Base-by-base conservation (phyloP, 2,888 invertebrate species). In the Drosophila acutilabella region DNA sequence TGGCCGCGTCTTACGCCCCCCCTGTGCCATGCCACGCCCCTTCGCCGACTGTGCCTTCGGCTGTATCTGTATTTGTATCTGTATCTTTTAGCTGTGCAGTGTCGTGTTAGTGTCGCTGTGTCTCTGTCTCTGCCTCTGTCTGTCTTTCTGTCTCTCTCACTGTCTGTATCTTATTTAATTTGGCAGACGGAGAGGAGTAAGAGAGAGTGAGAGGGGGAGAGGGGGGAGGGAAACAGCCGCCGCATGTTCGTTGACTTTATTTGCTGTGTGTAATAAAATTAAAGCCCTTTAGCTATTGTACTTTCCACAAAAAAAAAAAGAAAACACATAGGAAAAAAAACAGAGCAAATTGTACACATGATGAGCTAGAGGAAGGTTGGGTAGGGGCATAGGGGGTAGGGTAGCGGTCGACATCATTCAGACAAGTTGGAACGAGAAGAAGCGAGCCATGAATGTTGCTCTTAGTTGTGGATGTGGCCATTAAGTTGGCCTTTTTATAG, bases 231-330 rank as follows among this genome's bases (percentile, higher is more conserved):
- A 50, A 70, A 57, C 53, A 59, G 74, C 78, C 78, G 69, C 78
- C 88, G 80, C 87, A 78, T 86, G 84, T 85, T 81, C 87, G 87
- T 84, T 80, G 89, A 85, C 84, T 85, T 85, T 88, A 85, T 88
- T 86, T 88, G 84, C 76, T 86, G 81, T 82, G 74, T 86, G 88
- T 88, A 85, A 85, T 85, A 85, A 85, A 85, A 85, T 85, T 85
- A 85, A 88, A 88, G 84, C 89, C 84, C 89, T 85, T 85, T 85
- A 88, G 84, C 87, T 86, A 88, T 88, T 88, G 84, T 88, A 81
- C 74, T 78, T 88, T 71, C 66, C 42, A 67, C 71, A 69, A 45
- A 54, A 45, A 30, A 5, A 30, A 42, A 52, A 42, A n/a, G 33
- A 53, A 48, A 50, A 41, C 42, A 67, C 40, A 23, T 23, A 60